Base-by-base conservation (phyloP, 2,113 vertebrate species). In the Nansenia antarctica region DNA sequence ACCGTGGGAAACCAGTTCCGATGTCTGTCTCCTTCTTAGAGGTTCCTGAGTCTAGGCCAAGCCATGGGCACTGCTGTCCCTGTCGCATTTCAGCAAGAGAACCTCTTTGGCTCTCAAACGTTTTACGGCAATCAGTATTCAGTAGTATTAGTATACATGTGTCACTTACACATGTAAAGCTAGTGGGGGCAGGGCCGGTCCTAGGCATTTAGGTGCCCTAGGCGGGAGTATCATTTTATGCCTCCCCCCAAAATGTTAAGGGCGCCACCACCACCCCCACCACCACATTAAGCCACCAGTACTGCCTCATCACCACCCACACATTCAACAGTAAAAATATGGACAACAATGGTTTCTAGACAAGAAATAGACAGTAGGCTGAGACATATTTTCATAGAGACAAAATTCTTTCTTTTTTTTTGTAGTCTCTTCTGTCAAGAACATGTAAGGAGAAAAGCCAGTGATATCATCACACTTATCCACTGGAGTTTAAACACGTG, bases 151-250 rank as follows among this genome's bases (percentile, higher is more conserved):
- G 70, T 64, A 29, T 76, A 77, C 70, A 77, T 84, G 59, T 76
- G 82, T 87, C 79, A 79, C 77, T 78, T 82, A 87, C 87, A 89
- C 84, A 80, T 77, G 77, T 63, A 74, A 74, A 67, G 79, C 70
- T 65, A 49, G 75, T 74, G 66, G 76, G 32, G n/a, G n/a, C n/a
- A n/a, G n/a, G n/a, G n/a, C n/a, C n/a, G n/a, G n/a, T n/a, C n/a
- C n/a, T n/a, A n/a, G n/a, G n/a, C n/a, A n/a, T n/a, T n/a, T n/a
- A n/a, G n/a, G n/a, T n/a, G n/a, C n/a, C n/a, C n/a, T n/a, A n/a
- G n/a, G n/a, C n/a, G n/a, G n/a, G n/a, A n/a, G n/a, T n/a, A n/a
- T n/a, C n/a, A n/a, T n/a, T n/a, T n/a, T n/a, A n/a, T n/a, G n/a
- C n/a, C n/a, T n/a, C n/a, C n/a, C n/a, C n/a, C n/a, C n/a, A n/a